Percentiles rank a stretch among this genome's conserved stretches.
Evolutionary conservation across 2,888 invertebrate genomes (phyloP).

Genomic region (Leptura quadrifasciata): DNA sequence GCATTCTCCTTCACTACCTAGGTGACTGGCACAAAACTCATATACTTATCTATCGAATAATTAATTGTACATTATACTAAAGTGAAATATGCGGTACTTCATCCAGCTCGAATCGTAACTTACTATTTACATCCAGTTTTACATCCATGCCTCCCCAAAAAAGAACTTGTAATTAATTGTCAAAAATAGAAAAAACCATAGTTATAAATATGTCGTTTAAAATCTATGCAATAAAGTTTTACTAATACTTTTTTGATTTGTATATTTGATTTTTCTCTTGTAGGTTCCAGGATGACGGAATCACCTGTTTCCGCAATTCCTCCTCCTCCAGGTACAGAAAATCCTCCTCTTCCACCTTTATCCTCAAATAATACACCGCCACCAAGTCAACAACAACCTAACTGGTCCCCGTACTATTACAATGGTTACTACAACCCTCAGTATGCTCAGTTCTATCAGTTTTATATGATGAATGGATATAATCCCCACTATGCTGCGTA

Average conservation of each 20-base stretch:
- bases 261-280: conserved; percentile 27
- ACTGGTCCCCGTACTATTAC: conserved; percentile 56
- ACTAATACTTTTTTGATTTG: not conserved
- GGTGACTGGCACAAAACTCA: too few relatives aligned
- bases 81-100: too few relatives aligned
- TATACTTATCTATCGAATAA: too few relatives aligned
- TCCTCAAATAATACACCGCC: conserved; percentile 29
- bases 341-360: conserved; percentile 60
- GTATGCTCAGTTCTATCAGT: conserved; percentile 76
- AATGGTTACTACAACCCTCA: conserved; percentile 59
- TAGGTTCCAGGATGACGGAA: conserved; percentile 52
- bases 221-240: not conserved
- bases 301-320: conserved; percentile 56
- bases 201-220: not conserved
- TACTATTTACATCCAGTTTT: too few relatives aligned
- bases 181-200: conserved; percentile 14
- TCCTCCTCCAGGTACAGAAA: conserved; percentile 61
- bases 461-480: conserved; percentile 65
- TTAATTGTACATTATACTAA: too few relatives aligned
- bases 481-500: conserved; percentile 67
- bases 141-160: too few relatives aligned
- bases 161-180: too few relatives aligned
- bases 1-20: too few relatives aligned
- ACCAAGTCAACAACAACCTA: conserved; percentile 46
- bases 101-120: too few relatives aligned